Evolutionary conservation across 2,113 vertebrate genomes (phyloP).

Genomic region (Hippocampus zosterae): DNA sequence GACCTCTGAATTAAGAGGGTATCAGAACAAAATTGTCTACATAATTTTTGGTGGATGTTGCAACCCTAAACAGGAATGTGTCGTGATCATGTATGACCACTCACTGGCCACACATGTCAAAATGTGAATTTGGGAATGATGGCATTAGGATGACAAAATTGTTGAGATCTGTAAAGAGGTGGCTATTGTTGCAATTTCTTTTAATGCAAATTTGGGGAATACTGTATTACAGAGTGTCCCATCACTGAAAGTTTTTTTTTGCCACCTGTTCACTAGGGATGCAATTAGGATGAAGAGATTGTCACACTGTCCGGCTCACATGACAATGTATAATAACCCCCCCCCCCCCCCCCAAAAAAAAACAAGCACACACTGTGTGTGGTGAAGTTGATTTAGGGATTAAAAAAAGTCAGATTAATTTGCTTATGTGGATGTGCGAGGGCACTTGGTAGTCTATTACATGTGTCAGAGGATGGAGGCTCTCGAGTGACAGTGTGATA

Average conservation of each 20-base stretch:
- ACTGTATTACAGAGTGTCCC: conserved; percentile 5
- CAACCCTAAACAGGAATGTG: neutral
- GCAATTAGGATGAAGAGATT: conserved; percentile 60
- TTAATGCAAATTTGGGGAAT: too few species aligned
- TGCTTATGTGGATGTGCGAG: conserved; percentile 46
- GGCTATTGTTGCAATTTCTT: too few species aligned
- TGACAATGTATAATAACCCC: neutral
- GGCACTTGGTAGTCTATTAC: conserved; percentile 52
- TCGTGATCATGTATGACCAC: too few species aligned
- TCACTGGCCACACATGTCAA: conserved; percentile 41
- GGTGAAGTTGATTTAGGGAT: conserved; percentile 24
- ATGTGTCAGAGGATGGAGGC: conserved; percentile 28
- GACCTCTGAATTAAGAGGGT: too few species aligned
- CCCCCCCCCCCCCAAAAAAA: too few species aligned
- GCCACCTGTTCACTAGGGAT: conserved; percentile 47
- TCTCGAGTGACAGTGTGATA: conserved; percentile 22
- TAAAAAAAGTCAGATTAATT: conserved; percentile 38
- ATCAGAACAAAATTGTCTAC: too few species aligned
- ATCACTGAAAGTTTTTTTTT: conserved; percentile 25
- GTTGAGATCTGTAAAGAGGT: too few species aligned
- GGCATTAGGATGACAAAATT: conserved; percentile 47
- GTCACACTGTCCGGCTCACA: conserved; percentile 17
- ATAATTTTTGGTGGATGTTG: neutral
- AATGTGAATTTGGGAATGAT: conserved; percentile 49
- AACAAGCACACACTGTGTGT: neutral